Base-by-base conservation (phyloP, 2,113 vertebrate genomes). In the Cyanoramphus novaezelandiae region DNA sequence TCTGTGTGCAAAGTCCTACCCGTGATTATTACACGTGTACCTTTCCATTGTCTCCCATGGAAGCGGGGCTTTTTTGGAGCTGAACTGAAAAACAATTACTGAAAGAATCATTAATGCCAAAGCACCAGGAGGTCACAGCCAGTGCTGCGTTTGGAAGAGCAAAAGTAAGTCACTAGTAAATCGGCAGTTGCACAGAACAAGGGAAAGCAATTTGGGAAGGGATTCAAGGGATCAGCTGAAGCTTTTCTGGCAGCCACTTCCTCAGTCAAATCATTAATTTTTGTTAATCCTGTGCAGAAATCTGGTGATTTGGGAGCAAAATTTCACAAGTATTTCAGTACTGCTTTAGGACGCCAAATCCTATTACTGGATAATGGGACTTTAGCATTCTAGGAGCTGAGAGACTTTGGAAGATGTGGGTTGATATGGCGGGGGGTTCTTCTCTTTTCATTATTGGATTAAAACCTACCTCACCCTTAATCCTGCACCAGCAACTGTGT, bases 261-360 rank as follows among this genome's bases (percentile, higher is more conserved):
- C 44, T 79, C 67, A 64, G 21, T 52, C 60, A 44, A 92, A 89
- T 53, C 74, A n/a, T 59, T 91, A 46, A 18, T 65, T 96, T 94
- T 93, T 89, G 41, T 72, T 82, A 93, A 96, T 95, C 86, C 95
- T 89, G 84, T 44, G 59, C 43, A 94, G 93, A 96, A 97, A 91
- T 87, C 83, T 93, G 88, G 28, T 52, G 78, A 67, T 71, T 69
- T 80, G 49, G 67, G 63, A 91, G 75, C 16, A 64, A 78, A 86
- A 39, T 88, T 95, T 82, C 82, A 5, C 24, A 71, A 88, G 59
- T 39, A 27, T 69, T 82, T 93, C 63, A 27, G 87, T 9, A 10
- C 19, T 43, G 67, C 46, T 74, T 52, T 88, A 90, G 67, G 65
- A 82, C 19, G 57, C 82, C 87, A 97, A 97, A 97, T 94, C 89